Conservation (phyloP, 35 echinoderm and acorn worm species). For the Apostichopus californicus region DNA sequence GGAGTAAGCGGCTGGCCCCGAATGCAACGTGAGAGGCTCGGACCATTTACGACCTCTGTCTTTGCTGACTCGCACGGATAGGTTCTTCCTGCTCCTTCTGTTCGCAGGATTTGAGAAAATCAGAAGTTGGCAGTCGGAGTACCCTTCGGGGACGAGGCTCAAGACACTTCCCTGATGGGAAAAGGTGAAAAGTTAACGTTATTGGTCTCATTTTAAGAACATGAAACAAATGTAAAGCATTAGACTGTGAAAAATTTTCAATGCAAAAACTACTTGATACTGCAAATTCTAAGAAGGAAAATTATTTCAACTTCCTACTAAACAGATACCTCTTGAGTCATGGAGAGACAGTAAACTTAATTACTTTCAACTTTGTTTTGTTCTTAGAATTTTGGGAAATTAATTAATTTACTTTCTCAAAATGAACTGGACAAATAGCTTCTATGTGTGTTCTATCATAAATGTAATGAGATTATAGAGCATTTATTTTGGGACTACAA, state of each 20-base stretch:
- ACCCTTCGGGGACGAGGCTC: slow-evolving; percentile 48
- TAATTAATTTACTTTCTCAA: no score
- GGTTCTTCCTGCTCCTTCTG: slow-evolving; percentile 64
- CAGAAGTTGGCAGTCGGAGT: slow-evolving; percentile 51
- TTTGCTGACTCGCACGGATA: slow-evolving; percentile 84
- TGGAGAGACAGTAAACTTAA: background rate
- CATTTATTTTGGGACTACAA: no score
- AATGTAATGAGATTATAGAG: no score
- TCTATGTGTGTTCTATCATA: no score
- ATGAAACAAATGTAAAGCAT: background rate
- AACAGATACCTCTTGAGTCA: background rate
- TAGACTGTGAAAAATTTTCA: background rate
- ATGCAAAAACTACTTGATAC: background rate
- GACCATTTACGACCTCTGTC: slow-evolving; percentile 79
- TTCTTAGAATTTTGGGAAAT: no score
- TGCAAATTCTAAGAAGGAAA: background rate
- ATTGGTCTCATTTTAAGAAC: background rate
- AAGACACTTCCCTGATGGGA: slow-evolving; percentile 77
- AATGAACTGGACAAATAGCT: no score
- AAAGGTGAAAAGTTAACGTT: background rate
- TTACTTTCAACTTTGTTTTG: no score
- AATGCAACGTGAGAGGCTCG: slow-evolving; percentile 54
- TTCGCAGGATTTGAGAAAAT: slow-evolving; percentile 95
- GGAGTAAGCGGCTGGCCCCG: slow-evolving; percentile 85
- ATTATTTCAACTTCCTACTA: background rate